phyloP scores from a whole-genome alignment of 2,797 vertebrate genomes.

The Synanceia verrucosa region DNA sequence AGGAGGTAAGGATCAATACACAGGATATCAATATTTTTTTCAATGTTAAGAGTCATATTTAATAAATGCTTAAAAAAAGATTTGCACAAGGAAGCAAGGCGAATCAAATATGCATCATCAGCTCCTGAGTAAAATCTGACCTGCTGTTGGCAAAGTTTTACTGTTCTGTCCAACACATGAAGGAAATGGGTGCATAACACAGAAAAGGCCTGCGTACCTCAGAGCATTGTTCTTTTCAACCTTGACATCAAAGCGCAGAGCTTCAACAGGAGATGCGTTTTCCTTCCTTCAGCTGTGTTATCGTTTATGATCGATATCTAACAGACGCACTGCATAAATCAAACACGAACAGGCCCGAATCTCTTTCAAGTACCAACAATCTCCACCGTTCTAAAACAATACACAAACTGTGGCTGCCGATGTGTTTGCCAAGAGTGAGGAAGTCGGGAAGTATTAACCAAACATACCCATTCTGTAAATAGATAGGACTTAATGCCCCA shows the following conservation, averaged over 20 bases:
- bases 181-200: slow-evolving; percentile 33
- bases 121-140: slow-evolving; percentile 6
- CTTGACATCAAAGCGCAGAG: slow-evolving; percentile 76
- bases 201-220: slow-evolving; percentile 54
- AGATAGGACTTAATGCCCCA: slow-evolving; percentile 69
- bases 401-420: slow-evolving; percentile 68
- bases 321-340: slow-evolving; percentile 73
- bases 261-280: slow-evolving; percentile 75
- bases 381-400: slow-evolving; percentile 67
- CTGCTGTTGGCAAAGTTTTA: slow-evolving; percentile 11
- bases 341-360: slow-evolving; percentile 63
- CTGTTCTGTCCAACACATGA: slow-evolving; percentile 36
- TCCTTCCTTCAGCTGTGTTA: slow-evolving; percentile 78
- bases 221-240: slow-evolving; percentile 74
- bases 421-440: slow-evolving; percentile 77
- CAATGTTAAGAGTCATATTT: not conserved
- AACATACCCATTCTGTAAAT: slow-evolving; percentile 76
- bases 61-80: not conserved
- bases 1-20: not conserved
- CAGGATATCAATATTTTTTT: not conserved
- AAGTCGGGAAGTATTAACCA: slow-evolving; percentile 76
- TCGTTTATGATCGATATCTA: slow-evolving; percentile 81
- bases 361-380: slow-evolving; percentile 79
- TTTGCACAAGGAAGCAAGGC: not conserved
- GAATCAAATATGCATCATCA: slow-evolving; percentile 29